Evolutionary conservation across 1,140 invertebrate species (phyloP).

Genomic region (Ceratina calcarata): DNA sequence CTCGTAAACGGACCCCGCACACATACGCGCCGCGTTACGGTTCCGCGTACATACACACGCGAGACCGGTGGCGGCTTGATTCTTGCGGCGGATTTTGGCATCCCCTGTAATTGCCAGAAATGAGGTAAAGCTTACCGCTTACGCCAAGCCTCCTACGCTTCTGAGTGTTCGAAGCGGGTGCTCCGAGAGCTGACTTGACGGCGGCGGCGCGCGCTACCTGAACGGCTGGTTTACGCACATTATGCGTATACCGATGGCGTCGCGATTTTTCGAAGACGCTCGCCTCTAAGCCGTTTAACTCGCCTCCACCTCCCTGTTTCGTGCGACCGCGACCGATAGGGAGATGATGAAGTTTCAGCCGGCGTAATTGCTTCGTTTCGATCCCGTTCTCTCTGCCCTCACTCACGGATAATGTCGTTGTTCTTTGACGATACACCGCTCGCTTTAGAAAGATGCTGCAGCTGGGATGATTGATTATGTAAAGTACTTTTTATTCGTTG

Average conservation of each 20-base stretch:
- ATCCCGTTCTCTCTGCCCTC: neutral
- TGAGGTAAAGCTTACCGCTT: conserved; percentile 78
- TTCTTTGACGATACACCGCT: neutral
- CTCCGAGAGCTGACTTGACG: conserved; percentile 36
- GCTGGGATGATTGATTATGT: neutral
- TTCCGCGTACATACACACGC: neutral
- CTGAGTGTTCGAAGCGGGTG: conserved; percentile 31
- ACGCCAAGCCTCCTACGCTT: conserved; percentile 69
- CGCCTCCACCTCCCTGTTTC: neutral
- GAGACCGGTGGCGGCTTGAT: conserved; percentile 73
- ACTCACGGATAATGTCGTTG: neutral
- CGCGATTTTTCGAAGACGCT: conserved; percentile 29
- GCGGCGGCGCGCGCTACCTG: conserved; percentile 34
- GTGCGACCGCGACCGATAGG: no score
- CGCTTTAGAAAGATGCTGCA: neutral
- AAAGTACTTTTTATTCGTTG: neutral
- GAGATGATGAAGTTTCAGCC: neutral
- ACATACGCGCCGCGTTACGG: conserved; percentile 9
- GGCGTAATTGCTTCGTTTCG: conserved; percentile 24
- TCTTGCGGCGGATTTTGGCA: conserved; percentile 79
- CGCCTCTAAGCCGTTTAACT: conserved; percentile 21
- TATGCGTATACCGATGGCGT: neutral
- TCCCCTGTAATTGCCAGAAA: conserved; percentile 79
- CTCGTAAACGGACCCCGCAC: conserved; percentile 46
- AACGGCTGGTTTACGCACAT: conserved; percentile 3